Evolutionary conservation across 2,113 vertebrate species (phyloP), one percentile per base, ranked within the genome.

Genomic region (Edolisoma coerulescens): DNA sequence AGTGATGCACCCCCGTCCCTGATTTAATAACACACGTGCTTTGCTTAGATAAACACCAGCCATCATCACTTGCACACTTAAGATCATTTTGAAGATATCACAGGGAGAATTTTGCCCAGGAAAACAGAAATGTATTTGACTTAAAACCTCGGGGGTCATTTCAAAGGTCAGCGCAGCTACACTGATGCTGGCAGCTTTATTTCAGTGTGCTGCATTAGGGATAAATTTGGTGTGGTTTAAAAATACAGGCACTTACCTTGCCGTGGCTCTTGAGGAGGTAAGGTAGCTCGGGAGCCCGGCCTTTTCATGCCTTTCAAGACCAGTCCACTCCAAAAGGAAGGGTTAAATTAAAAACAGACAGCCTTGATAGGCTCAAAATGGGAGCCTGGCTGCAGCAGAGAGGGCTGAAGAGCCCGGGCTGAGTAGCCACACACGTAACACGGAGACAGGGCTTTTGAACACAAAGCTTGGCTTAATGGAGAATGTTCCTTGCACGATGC

Each of bases 341-440:
- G 83, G 89, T 95, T 92, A 95, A 96, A 96, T 96, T 89, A 97
- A 95, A 96, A 92, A 2, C 83, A 96, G 88, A 21, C 92, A 89
- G 93, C 91, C 90, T 87, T 63, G 39, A 74, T 93, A 78, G 9
- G 83, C 82, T 97, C 86, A 49, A 78, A 97, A 95, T 74, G 80
- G 91, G 83, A 94, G 83, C 50, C 94, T 67, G 92, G 90, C 88
- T 90, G 92, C 92, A 20, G 94, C 76, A 54, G 84, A 95, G 88
- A 96, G 95, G 88, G 71, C 94, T 97, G 92, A 90, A 97, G 96
- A 95, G 96, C 88, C 89, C 68, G 0, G 83, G 45, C 79, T 54
- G 94, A 95, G 95, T 50, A 83, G 82, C 41, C 85, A 76, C 82
- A 32, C 57, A 23, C 3, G 0, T 4, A 68, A 87, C 78, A 16